Evolutionary conservation across 1,140 invertebrate genomes (phyloP).

Genomic region (Monomorium pharaonis): DNA sequence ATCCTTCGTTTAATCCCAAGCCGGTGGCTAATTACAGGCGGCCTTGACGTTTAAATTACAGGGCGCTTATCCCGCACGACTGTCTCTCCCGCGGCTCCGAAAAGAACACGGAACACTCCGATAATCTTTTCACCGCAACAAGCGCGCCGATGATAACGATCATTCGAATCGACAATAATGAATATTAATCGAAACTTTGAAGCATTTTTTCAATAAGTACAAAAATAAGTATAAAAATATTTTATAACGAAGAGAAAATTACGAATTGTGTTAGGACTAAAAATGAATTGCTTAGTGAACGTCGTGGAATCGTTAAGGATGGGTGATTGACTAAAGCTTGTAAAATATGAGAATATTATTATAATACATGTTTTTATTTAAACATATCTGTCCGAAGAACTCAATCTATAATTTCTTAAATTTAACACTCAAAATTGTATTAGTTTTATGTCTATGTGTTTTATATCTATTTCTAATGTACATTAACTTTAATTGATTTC

Average conservation of each 20-base stretch:
- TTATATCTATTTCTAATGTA: background rate
- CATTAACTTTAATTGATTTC: too few relatives aligned
- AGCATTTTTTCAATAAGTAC: background rate
- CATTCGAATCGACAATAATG: background rate
- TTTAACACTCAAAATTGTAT: background rate
- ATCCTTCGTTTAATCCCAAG: conserved; percentile 56
- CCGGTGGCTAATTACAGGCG: conserved; percentile 41
- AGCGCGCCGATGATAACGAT: background rate
- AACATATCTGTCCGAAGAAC: background rate
- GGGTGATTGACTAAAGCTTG: background rate
- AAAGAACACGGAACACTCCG: conserved; percentile 5
- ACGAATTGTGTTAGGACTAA: background rate
- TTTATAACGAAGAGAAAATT: background rate
- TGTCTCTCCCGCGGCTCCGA: background rate
- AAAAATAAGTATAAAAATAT: background rate
- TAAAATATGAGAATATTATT: background rate
- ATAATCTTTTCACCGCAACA: conserved; percentile 17
- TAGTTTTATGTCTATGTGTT: too few relatives aligned
- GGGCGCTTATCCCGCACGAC: background rate
- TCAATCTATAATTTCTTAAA: background rate
- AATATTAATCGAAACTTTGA: background rate
- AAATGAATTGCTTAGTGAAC: background rate
- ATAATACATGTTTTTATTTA: background rate
- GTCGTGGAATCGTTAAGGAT: background rate
- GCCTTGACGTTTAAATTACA: conserved; percentile 50